These are phyloP conservation scores for Drosophila sechellia DNA, from an alignment of 1,140 invertebrate genomes.

Conservation along the genomic window DNA sequence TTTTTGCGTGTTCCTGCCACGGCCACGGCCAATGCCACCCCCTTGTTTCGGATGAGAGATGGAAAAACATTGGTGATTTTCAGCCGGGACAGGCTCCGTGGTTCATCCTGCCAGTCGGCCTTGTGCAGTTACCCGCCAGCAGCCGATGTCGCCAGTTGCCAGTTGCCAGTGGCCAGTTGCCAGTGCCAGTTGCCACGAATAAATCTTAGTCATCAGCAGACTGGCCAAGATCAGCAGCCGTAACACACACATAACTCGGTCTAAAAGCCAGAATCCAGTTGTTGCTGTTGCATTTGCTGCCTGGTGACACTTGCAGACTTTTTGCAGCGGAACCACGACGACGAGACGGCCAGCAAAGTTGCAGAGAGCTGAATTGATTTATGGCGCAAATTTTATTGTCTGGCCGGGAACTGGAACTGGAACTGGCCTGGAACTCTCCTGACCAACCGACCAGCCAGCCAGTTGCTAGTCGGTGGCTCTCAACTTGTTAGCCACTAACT, in stretches of 20 bases:
- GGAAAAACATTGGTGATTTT: conserved; percentile 27
- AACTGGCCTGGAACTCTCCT: conserved; percentile 41
- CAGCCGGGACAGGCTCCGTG: conserved; percentile 74
- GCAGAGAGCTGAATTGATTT: conserved; percentile 78
- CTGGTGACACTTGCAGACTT: conserved; percentile 66
- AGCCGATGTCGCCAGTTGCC: conserved; percentile 82
- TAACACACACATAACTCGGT: neutral
- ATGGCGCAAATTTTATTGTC: conserved; percentile 82
- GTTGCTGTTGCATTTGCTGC: neutral
- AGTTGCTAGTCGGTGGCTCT: conserved; percentile 35
- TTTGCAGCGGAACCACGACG: conserved; percentile 42
- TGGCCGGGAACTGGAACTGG: conserved; percentile 56
- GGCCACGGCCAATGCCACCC: conserved; percentile 78
- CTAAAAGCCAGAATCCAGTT: conserved; percentile 23
- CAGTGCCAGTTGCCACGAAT: conserved; percentile 69
- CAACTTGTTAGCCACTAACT: conserved; percentile 75
- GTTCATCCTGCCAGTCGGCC: conserved; percentile 81
- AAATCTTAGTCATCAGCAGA: conserved; percentile 77
- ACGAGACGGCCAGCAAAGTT: conserved; percentile 52
- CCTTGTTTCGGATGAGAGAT: conserved; percentile 31
- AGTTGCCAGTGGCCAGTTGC: conserved; percentile 69
- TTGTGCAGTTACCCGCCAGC: conserved; percentile 82
- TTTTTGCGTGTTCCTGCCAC: conserved; percentile 49
- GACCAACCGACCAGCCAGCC: conserved; percentile 32
- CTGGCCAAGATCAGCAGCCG: conserved; percentile 52